A percentile compares a stretch with the other conserved stretches of the same genome.
Evolutionary conservation across 2,888 invertebrate genomes (phyloP).

Genomic region (Limnephilus rhombicus): DNA sequence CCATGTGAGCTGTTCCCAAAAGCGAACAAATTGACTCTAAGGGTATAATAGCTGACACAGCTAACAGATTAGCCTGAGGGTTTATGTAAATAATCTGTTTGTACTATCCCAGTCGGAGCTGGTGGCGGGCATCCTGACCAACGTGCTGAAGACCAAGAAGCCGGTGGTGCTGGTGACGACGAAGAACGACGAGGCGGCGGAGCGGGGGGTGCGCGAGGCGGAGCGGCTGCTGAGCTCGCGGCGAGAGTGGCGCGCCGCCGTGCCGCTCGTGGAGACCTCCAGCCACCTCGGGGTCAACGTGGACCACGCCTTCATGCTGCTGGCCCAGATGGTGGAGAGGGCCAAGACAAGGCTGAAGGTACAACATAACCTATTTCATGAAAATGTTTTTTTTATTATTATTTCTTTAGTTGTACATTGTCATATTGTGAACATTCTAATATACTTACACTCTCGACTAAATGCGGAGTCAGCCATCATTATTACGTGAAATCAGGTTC

Average conservation of each 20-base stretch:
- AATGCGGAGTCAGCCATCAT: too few relatives aligned
- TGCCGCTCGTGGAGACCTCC: conserved; percentile 95
- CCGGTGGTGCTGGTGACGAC: conserved; percentile 96
- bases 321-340: conserved; percentile 96
- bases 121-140: conserved; percentile 89
- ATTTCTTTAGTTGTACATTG: too few relatives aligned
- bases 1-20: too few relatives aligned
- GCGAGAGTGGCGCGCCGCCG: conserved; percentile 93
- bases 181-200: conserved; percentile 96
- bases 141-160: conserved; percentile 94
- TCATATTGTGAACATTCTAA: too few relatives aligned
- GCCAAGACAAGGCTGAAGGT: conserved; percentile 86
- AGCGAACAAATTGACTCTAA: too few relatives aligned
- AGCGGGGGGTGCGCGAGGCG: conserved; percentile 91
- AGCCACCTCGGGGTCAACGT: conserved; percentile 98
- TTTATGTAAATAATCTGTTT: not conserved
- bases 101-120: conserved; percentile 79
- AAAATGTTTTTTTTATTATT: too few relatives aligned
- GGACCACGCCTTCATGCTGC: conserved; percentile 91
- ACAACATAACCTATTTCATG: too few relatives aligned
- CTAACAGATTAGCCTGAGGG: too few relatives aligned
- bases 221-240: conserved; percentile 89
- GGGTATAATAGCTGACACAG: too few relatives aligned
- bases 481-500: too few relatives aligned
- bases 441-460: too few relatives aligned